Conservation (phyloP, 2,113 vertebrate species). For the Stegastes partitus region DNA sequence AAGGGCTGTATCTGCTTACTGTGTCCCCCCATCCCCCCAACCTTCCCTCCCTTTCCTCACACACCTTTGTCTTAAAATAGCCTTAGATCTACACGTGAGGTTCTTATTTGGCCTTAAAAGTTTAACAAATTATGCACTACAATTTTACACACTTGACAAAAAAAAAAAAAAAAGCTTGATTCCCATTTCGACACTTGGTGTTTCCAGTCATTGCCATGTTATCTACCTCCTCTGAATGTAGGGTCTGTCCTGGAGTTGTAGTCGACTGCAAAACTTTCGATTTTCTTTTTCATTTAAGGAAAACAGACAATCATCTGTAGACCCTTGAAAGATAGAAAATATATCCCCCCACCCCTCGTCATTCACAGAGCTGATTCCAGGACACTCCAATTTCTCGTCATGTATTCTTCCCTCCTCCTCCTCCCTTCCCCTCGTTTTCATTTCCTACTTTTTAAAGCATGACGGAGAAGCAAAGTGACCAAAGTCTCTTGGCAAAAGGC, state of each 20-base stretch:
- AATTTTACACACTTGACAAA: slow-evolving; percentile 64
- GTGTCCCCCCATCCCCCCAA: slow-evolving; percentile 35
- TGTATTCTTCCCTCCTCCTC: not conserved
- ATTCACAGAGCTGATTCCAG: slow-evolving; percentile 49
- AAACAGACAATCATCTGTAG: slow-evolving; percentile 70
- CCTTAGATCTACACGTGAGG: slow-evolving; percentile 70
- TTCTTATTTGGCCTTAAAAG: slow-evolving; percentile 82
- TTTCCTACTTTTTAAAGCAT: slow-evolving; percentile 58
- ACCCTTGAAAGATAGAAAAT: slow-evolving; percentile 19
- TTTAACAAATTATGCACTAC: slow-evolving; percentile 78
- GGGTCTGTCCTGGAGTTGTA: slow-evolving; percentile 76
- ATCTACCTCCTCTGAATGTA: slow-evolving; percentile 85
- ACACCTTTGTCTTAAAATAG: slow-evolving; percentile 82
- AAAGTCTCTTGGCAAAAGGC: slow-evolving; percentile 77
- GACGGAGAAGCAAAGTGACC: slow-evolving; percentile 79
- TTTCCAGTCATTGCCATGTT: slow-evolving; percentile 57
- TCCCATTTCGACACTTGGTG: slow-evolving; percentile 24
- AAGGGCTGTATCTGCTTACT: slow-evolving; percentile 81
- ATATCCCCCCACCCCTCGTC: slow-evolving; percentile 18
- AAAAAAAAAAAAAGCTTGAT: too few species aligned
- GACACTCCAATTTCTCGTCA: slow-evolving; percentile 53
- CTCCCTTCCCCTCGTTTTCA: slow-evolving; percentile 2
- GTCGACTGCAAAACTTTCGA: slow-evolving; percentile 29
- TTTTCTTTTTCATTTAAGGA: slow-evolving; percentile 26
- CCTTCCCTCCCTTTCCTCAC: not conserved